Conservation (phyloP, 37 sponge, comb jelly and placozoan species). For the Axinella damicornis region DNA sequence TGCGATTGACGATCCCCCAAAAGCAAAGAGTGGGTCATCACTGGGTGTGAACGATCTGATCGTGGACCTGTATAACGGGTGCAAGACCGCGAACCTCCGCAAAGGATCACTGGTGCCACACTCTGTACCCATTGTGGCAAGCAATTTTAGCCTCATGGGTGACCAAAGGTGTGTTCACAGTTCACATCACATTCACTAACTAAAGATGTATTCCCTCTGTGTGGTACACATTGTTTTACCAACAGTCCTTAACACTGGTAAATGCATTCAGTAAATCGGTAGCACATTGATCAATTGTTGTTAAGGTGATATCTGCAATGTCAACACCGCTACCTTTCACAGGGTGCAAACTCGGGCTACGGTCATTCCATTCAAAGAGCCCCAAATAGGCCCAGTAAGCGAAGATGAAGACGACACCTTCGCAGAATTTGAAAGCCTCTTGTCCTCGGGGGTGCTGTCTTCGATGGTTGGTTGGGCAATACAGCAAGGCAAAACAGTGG, state of each 20-base stretch:
- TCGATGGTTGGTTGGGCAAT: not conserved
- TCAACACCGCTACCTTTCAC: not conserved
- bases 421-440: no score
- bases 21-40: not conserved
- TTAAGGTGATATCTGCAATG: no score
- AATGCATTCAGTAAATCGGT: no score
- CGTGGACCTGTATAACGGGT: constrained; percentile 6
- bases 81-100: constrained; percentile 1
- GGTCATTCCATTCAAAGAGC: not conserved
- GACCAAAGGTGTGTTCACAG: not conserved
- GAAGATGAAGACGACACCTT: no score
- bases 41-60: constrained; percentile 12
- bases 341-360: constrained; percentile 5
- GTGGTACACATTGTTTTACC: no score
- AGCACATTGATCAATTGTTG: no score
- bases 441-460: not conserved
- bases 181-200: no score
- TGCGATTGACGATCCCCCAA: constrained; percentile 8
- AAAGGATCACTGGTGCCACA: constrained; percentile 6
- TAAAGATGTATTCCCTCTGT: no score
- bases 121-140: not conserved
- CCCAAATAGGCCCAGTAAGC: not conserved
- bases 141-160: not conserved
- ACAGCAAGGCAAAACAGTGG: not conserved
- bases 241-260: no score